Base-by-base conservation (phyloP, 2,888 invertebrate species). In the Bembecia ichneumoniformis region DNA sequence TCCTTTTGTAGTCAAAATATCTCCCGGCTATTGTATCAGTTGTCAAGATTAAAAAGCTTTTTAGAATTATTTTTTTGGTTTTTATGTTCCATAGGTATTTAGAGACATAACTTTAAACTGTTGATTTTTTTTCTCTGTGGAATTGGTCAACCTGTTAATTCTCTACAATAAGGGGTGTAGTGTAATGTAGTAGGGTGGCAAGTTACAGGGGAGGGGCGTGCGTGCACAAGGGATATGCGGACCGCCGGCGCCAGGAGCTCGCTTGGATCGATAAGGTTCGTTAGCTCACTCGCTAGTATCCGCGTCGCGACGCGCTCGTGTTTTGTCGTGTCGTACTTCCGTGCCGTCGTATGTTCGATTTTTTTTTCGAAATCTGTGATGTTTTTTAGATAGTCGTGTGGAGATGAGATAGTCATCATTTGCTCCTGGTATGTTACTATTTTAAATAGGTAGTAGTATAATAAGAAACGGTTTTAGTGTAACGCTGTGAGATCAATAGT, bases 191-290 rank as follows among this genome's bases (percentile, higher is more conserved):
- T 64, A 65, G 75, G 76, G 74, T 75, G 72, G 77, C 63, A 66
- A 61, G 58, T 45, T 58, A 55, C 59, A 63, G 77, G 74, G 72
- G 77, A 67, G 79, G 77, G 77, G 82, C 64, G 72, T 79, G 81
- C 82, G 80, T 82, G 83, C 76, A 78, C 71, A 69, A 77, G 83
- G 86, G 77, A 81, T 78, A 79, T 82, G 77, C 83, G 83, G 82
- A 77, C 70, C 76, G 81, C 67, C 80, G 86, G 84, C 86, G 86
- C 86, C 86, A 70, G 82, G 77, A 74, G 68, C 62, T 55, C 70
- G 82, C 15, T 40, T n/a, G 83, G 86, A 86, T 81, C 84, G 86
- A 83, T 69, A 66, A 67, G 73, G 68, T 66, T 68, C 64, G 68
- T 65, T 63, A 66, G 74, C 73, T 77, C 77, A 77, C 71, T 76